Evolutionary conservation across 2,113 vertebrate species (phyloP).

Genomic region (Pelodiscus sinensis): DNA sequence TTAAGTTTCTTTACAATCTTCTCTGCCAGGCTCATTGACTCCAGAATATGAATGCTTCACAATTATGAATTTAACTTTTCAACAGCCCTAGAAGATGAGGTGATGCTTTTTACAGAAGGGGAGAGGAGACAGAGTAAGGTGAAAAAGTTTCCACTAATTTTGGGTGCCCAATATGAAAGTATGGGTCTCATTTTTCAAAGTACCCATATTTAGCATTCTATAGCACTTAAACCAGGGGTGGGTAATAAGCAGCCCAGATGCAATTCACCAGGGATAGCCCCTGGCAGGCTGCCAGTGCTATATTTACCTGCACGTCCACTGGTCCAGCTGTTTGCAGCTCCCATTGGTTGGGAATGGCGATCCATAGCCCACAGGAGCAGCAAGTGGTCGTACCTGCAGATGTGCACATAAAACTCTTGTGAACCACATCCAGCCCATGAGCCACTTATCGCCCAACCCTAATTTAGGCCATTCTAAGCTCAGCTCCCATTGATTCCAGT

Average conservation of each 20-base stretch:
- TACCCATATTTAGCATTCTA: background rate
- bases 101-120: background rate
- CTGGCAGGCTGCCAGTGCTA: too few relatives aligned
- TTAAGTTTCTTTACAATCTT: background rate
- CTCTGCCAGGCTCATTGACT: background rate
- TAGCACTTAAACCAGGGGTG: background rate
- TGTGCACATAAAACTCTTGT: too few relatives aligned
- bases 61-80: background rate
- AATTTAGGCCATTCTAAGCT: background rate
- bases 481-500: background rate
- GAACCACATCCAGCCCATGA: too few relatives aligned
- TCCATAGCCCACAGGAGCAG: too few relatives aligned
- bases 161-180: fast-evolving
- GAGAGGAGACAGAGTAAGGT: fast-evolving
- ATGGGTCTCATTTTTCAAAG: background rate
- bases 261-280: too few relatives aligned
- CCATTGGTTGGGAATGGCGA: too few relatives aligned
- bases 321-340: too few relatives aligned
- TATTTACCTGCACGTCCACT: too few relatives aligned
- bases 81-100: fast-evolving
- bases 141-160: background rate
- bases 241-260: too few relatives aligned
- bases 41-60: background rate
- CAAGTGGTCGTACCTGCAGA: too few relatives aligned
- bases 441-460: too few relatives aligned